Evolutionary conservation across 2,888 invertebrate species (phyloP).

Genomic region (Dolichomitus sp.): DNA sequence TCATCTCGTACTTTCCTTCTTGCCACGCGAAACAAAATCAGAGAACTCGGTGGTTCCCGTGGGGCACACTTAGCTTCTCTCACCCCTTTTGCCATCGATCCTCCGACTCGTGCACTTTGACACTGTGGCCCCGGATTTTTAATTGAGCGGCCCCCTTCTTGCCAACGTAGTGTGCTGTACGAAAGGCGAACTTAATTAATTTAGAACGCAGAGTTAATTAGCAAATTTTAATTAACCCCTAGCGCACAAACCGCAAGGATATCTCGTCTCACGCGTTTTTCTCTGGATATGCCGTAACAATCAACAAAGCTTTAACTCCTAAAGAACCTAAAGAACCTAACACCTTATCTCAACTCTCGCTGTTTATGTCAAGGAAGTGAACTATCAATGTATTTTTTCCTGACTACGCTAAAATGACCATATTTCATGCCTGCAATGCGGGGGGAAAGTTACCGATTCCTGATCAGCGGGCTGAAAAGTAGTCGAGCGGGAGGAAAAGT

Average conservation of each 20-base stretch:
- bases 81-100: slow-evolving; percentile 64
- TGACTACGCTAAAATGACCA: too few relatives aligned
- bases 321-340: too few relatives aligned
- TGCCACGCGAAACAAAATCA: slow-evolving; percentile 48
- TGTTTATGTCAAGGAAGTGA: not conserved
- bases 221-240: slow-evolving; percentile 70
- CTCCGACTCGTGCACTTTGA: slow-evolving; percentile 65
- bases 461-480: too few relatives aligned
- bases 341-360: not conserved
- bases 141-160: slow-evolving; percentile 64
- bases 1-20: slow-evolving; percentile 52
- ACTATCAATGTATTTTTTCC: not conserved
- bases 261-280: not conserved
- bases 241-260: slow-evolving; percentile 18
- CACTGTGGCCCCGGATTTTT: slow-evolving; percentile 66
- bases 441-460: too few relatives aligned
- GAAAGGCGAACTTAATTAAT: slow-evolving; percentile 66
- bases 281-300: not conserved
- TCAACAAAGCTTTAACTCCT: not conserved
- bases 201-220: slow-evolving; percentile 71
- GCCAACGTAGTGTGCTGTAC: slow-evolving; percentile 6
- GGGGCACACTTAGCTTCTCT: slow-evolving; percentile 40
- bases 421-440: too few relatives aligned
- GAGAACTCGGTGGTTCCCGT: slow-evolving; percentile 42
- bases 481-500: too few relatives aligned